Conservation (phyloP, 2,113 vertebrate genomes). For the Nibea albiflora region DNA sequence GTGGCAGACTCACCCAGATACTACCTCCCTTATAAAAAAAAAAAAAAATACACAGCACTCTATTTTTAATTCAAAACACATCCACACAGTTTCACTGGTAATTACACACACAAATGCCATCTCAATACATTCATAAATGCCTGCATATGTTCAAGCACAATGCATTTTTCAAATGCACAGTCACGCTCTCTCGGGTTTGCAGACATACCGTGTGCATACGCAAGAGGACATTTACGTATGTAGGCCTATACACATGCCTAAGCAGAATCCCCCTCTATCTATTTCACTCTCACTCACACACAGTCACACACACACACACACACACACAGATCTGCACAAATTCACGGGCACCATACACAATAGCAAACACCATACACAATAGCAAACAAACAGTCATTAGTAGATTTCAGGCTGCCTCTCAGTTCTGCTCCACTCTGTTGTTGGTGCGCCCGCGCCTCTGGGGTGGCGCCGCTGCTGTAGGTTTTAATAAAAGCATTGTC, state of each 20-base stretch:
- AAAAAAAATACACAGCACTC: constrained; percentile 10
- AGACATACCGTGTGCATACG: constrained; percentile 9
- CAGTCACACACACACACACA: background rate
- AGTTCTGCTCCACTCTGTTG: constrained; percentile 68
- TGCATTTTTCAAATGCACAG: constrained; percentile 34
- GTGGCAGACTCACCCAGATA: constrained; percentile 60
- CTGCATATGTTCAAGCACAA: constrained; percentile 41
- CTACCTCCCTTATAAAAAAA: constrained; percentile 35
- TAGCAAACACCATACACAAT: constrained; percentile 68
- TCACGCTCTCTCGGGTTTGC: constrained; percentile 26
- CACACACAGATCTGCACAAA: constrained; percentile 32
- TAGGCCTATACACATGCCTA: constrained; percentile 1
- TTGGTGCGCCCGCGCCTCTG: constrained; percentile 72
- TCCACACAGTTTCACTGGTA: constrained; percentile 39
- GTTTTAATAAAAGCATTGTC: constrained; percentile 88
- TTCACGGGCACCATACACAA: constrained; percentile 50
- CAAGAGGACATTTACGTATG: constrained; percentile 21
- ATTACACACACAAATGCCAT: constrained; percentile 37
- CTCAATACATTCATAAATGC: constrained; percentile 42
- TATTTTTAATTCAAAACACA: constrained; percentile 61
- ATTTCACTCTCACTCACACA: constrained; percentile 2
- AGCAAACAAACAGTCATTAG: constrained; percentile 82
- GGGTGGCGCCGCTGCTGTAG: constrained; percentile 80
- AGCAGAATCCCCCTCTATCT: constrained; percentile 12
- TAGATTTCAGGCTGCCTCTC: constrained; percentile 74